Evolutionary conservation across 2,888 invertebrate species (phyloP), one percentile per base, ranked within the genome.

Genomic region (Tenthredo scrophulariae): DNA sequence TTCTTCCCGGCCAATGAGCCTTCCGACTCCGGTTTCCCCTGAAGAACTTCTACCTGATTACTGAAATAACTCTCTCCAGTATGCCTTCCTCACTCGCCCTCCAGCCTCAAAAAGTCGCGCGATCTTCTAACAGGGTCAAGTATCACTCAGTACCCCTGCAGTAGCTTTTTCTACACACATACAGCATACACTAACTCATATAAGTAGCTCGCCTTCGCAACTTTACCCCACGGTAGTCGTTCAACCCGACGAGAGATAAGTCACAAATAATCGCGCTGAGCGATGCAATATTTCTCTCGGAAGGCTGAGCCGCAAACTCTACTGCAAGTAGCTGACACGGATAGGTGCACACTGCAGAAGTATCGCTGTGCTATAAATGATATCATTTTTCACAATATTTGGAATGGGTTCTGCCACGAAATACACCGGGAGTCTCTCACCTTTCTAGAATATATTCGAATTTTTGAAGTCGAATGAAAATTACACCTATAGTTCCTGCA

Each of bases 241-340:
- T 65, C 26, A 83, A 46, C 46, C 70, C 46, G 46, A 37, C 26
- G 43, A 70, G 46, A 83, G 70, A 82, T 82, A 54, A 83, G 67
- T 37, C 29, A 83, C 70, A 83, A 83, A 83, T 83, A 67, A 83
- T 83, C 46, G n/a, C 13, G 67, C 67, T 46, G 83, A 83, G 67
- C 83, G 67, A 65, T 70, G 83, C 83, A 70, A 83, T 70, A 67
- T 83, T 83, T 46, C 46, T 70, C 70, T 70, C 67, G n/a, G 29
- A 54, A 15, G 33, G 65, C 46, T 50, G 3, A 33, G 43, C 22
- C 67, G 40, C 43, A 37, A 70, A 67, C 33, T 67, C 67, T 18
- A 33, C 33, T 74, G n/a, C 22, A 22, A 43, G 22, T 74, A 13
- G 26, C 43, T 74, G 74, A 74, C 74, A 43, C 43, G 22, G 15